Conservation (phyloP, 2,888 invertebrate species). For the Gastrophysa polygoni region DNA sequence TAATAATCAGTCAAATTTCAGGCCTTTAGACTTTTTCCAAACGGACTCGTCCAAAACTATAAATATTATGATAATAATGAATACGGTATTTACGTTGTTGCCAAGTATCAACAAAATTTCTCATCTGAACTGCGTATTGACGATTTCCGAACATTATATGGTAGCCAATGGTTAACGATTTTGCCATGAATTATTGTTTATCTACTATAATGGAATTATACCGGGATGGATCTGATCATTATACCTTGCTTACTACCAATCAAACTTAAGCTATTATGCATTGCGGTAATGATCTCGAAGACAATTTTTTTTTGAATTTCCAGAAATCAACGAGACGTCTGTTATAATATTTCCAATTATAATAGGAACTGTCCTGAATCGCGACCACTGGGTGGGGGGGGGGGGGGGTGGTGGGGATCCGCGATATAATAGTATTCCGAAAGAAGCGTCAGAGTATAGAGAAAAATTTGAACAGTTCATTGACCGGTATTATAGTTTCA, state of each 20-base stretch:
- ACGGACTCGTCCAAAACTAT: background rate
- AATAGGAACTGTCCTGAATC: background rate
- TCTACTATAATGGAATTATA: background rate
- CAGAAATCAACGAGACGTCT: background rate
- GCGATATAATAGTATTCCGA: background rate
- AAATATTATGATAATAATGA: background rate
- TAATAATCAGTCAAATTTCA: background rate
- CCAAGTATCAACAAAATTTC: background rate
- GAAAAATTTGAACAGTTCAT: conserved; percentile 2
- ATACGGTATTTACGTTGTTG: conserved; percentile 7
- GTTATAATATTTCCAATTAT: background rate
- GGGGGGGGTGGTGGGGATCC: background rate
- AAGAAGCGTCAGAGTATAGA: background rate
- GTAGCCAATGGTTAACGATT: conserved; percentile 6
- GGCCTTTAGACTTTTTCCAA: background rate
- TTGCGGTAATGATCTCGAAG: conserved; percentile 1
- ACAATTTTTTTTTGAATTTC: background rate
- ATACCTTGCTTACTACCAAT: background rate
- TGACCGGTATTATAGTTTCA: background rate
- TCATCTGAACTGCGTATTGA: background rate
- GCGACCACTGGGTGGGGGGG: conserved; percentile 3
- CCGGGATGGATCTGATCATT: background rate
- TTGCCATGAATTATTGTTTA: conserved; percentile 6
- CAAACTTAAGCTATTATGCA: conserved; percentile 1
- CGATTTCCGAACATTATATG: conserved; percentile 7